phyloP scores from a whole-genome alignment of 2,113 vertebrate species.

The Xenopus borealis region DNA sequence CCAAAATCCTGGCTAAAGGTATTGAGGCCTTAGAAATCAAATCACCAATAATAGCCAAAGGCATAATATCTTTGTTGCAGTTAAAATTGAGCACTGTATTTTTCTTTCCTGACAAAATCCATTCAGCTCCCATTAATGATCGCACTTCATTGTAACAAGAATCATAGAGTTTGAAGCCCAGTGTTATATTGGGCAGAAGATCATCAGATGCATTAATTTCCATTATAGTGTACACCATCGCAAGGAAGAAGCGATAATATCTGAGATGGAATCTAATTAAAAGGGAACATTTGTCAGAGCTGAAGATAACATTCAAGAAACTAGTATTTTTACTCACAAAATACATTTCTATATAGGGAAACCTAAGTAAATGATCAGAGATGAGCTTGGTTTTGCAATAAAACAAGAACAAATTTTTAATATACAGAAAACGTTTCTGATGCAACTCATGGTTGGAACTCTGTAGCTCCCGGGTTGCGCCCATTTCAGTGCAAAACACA shows the following conservation, averaged over 20 bases:
- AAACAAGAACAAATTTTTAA: too few species aligned
- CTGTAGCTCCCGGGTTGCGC: too few species aligned
- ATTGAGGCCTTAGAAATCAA: constrained; percentile 18
- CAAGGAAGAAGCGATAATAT: constrained; percentile 25
- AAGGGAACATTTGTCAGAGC: neutral
- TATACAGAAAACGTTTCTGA: too few species aligned
- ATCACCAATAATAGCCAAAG: constrained; percentile 23
- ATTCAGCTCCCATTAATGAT: constrained; percentile 14
- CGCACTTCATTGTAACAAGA: constrained; percentile 14
- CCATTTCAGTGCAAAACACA: too few species aligned
- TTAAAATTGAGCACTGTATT: constrained; percentile 17
- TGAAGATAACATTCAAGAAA: too few species aligned
- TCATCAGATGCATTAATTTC: constrained; percentile 21
- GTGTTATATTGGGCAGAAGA: constrained; percentile 30
- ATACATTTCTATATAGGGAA: too few species aligned
- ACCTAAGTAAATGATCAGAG: too few species aligned
- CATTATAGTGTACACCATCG: constrained; percentile 22
- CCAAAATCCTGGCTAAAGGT: constrained; percentile 29
- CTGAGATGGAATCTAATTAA: constrained; percentile 20
- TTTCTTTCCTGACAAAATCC: constrained; percentile 32
- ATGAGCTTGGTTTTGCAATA: too few species aligned
- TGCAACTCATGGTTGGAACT: too few species aligned
- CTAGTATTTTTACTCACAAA: neutral
- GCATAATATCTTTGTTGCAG: neutral
- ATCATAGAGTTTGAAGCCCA: constrained; percentile 30